These are phyloP conservation scores for Anthoscopus minutus DNA, from an alignment of 2,113 vertebrate species.

Conservation along the genomic window DNA sequence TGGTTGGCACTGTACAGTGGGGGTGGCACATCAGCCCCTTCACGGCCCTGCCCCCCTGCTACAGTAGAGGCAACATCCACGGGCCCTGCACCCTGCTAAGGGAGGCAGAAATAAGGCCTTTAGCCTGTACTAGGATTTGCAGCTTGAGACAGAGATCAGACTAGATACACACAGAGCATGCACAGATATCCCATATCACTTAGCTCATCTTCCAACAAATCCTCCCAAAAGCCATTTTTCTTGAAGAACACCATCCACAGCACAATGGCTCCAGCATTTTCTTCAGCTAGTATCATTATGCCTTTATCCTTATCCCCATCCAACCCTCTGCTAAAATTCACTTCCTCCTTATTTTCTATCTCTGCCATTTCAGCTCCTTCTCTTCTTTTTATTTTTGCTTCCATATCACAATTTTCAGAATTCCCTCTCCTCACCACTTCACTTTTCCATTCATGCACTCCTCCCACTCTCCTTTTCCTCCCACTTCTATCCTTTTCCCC, in stretches of 20 bases:
- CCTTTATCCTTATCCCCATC: not conserved
- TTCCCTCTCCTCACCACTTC: not conserved
- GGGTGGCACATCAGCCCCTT: conserved; percentile 69
- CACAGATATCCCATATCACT: not conserved
- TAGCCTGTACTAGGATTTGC: not conserved
- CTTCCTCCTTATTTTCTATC: not conserved
- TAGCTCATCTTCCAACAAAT: not conserved
- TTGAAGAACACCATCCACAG: not conserved
- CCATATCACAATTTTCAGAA: not conserved
- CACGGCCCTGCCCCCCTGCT: conserved; percentile 68
- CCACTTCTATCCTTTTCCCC: not conserved
- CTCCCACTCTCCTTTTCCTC: not conserved
- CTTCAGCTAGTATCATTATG: not conserved
- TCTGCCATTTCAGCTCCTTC: not conserved
- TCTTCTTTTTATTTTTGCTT: not conserved
- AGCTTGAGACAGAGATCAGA: not conserved
- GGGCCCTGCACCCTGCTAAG: conserved; percentile 61
- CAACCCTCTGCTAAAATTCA: not conserved
- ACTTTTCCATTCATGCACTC: not conserved
- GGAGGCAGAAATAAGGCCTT: not conserved
- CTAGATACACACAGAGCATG: not conserved
- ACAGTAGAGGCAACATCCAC: conserved; percentile 68
- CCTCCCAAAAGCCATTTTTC: not conserved
- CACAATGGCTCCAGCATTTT: not conserved
- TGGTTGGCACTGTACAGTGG: conserved; percentile 79